Evolutionary conservation across 2,888 invertebrate species (phyloP).

Genomic region (Polymixis flavicincta): DNA sequence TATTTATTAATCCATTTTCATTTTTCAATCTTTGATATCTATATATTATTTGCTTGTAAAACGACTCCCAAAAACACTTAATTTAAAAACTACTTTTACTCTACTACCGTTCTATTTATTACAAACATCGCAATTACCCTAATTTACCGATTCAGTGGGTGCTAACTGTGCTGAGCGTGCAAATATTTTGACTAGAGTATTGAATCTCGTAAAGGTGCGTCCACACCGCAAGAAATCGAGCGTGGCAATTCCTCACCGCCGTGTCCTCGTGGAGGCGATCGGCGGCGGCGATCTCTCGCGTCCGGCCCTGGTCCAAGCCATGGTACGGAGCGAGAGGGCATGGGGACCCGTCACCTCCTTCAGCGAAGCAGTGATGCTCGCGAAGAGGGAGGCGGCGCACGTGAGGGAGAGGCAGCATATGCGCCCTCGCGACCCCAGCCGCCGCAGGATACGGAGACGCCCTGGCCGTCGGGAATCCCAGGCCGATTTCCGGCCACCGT

Average conservation of each 20-base stretch:
- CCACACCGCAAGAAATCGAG: neutral
- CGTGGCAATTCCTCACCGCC: neutral
- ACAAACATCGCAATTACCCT: constrained; percentile 27
- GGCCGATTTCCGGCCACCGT: too few species aligned
- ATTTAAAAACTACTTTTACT: neutral
- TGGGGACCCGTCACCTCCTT: too few species aligned
- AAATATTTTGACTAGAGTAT: constrained; percentile 46
- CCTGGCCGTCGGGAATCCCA: too few species aligned
- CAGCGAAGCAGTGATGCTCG: too few species aligned
- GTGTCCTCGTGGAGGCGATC: too few species aligned
- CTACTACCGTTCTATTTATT: neutral
- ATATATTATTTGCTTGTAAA: neutral
- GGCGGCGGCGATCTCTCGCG: too few species aligned
- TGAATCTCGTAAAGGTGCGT: constrained; percentile 25
- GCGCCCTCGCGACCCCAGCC: too few species aligned
- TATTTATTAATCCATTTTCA: neutral
- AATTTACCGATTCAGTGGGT: constrained; percentile 25
- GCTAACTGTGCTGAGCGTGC: constrained; percentile 11
- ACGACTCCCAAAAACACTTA: neutral
- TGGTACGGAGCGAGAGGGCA: too few species aligned
- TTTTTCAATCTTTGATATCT: neutral
- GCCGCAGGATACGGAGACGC: too few species aligned
- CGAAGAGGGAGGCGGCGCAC: too few species aligned
- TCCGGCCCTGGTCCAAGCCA: too few species aligned
- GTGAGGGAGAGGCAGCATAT: too few species aligned